Percentiles rank a stretch among this genome's conserved stretches.
Conservation (phyloP, 2,113 vertebrate species). For the Perca fluviatilis region DNA sequence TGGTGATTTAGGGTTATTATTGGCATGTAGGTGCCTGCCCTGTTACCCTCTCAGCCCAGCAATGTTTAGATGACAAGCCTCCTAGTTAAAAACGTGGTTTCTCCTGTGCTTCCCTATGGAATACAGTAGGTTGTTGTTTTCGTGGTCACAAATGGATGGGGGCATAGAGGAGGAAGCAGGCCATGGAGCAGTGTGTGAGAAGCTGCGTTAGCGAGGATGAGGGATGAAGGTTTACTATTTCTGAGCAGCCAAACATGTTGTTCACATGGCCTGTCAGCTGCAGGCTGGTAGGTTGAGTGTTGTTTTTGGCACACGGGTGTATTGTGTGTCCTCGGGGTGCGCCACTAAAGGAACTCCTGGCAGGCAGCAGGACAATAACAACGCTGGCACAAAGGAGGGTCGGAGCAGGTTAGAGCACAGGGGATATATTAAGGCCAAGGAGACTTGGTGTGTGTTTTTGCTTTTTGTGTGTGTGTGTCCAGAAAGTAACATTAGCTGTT, state of each 20-base stretch:
- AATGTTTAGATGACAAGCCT: constrained; percentile 52
- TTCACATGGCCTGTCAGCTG: constrained; percentile 31
- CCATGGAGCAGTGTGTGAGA: not conserved
- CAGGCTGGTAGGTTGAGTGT: constrained; percentile 17
- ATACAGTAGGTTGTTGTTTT: constrained; percentile 69
- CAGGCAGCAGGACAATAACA: constrained; percentile 47
- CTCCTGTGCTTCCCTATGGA: constrained; percentile 49
- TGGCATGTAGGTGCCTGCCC: constrained; percentile 15
- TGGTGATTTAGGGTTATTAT: constrained; percentile 27
- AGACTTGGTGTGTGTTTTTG: constrained; percentile 1
- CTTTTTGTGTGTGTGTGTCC: not conserved
- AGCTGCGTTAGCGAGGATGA: constrained; percentile 21
- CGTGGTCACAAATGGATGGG: constrained; percentile 36
- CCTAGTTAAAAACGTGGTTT: constrained; percentile 29
- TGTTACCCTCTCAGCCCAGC: constrained; percentile 16
- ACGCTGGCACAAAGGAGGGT: constrained; percentile 51
- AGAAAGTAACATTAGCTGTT: not conserved
- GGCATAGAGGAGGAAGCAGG: constrained; percentile 44
- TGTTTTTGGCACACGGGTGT: constrained; percentile 49
- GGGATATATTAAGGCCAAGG: constrained; percentile 17
- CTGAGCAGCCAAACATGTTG: constrained; percentile 49
- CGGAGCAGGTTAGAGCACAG: constrained; percentile 18
- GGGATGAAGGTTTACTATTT: constrained; percentile 39
- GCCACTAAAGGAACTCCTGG: constrained; percentile 46
- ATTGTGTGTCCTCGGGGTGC: constrained; percentile 9